Evolutionary conservation across 2,113 vertebrate species (phyloP).

Genomic region (Arenaria interpres): DNA sequence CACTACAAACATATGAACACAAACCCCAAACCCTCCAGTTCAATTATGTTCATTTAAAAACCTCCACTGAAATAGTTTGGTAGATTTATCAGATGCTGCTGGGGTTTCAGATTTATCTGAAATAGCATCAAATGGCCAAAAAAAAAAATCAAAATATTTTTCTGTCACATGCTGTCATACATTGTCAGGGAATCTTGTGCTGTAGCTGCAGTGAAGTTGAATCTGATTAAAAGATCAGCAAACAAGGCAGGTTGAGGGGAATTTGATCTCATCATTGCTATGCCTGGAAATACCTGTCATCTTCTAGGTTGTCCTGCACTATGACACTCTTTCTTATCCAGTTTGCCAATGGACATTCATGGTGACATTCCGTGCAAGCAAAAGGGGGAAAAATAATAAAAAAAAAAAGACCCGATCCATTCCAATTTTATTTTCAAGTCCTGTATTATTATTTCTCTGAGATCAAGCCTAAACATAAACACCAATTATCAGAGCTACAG

Average conservation of each 20-base stretch:
- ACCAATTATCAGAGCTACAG: conserved; percentile 74
- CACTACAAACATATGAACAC: background rate
- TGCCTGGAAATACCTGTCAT: conserved; percentile 78
- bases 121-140: conserved; percentile 62
- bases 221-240: conserved; percentile 79
- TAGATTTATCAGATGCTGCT: conserved; percentile 11
- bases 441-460: conserved; percentile 47
- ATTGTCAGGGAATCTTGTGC: conserved; percentile 69
- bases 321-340: conserved; percentile 66
- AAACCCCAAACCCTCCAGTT: background rate
- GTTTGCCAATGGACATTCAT: conserved; percentile 63
- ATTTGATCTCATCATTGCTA: conserved; percentile 74
- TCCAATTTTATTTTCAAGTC: conserved; percentile 59
- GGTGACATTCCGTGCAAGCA: conserved; percentile 56
- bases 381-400: background rate
- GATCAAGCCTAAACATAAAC: conserved; percentile 74
- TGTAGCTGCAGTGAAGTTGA: conserved; percentile 67
- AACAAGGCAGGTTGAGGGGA: conserved; percentile 79
- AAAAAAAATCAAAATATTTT: conserved; percentile 69
- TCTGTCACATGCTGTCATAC: conserved; percentile 75
- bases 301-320: conserved; percentile 32
- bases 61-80: background rate
- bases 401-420: background rate
- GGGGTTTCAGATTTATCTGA: conserved; percentile 43
- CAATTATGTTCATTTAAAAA: conserved; percentile 36